phyloP scores from a whole-genome alignment of 2,797 vertebrate species.

The Bovichtus variegatus region DNA sequence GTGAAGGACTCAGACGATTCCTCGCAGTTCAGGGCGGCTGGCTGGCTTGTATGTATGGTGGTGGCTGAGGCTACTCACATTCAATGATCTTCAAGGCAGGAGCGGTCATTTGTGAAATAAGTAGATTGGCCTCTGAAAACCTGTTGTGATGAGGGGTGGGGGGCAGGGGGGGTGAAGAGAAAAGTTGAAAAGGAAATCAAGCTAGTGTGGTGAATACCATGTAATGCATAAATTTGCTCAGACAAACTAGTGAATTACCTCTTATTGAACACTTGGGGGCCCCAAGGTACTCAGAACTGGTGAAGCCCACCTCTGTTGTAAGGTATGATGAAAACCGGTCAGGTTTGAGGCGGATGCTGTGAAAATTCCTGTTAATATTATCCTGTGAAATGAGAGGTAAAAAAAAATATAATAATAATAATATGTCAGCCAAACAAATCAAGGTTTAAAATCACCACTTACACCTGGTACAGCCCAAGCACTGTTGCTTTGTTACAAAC shows the following conservation, averaged over 20 bases:
- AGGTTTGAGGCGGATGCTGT: conserved; percentile 90
- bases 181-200: neutral
- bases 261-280: conserved; percentile 87
- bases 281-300: conserved; percentile 90
- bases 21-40: conserved; percentile 57
- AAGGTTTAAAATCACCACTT: neutral
- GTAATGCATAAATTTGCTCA: neutral
- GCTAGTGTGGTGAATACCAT: neutral
- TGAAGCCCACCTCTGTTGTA: conserved; percentile 91
- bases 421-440: neutral
- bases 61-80: conserved; percentile 67
- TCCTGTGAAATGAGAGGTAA: conserved; percentile 81
- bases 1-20: conserved; percentile 37
- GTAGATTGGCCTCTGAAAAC: conserved; percentile 93
- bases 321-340: conserved; percentile 92
- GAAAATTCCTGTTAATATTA: conserved; percentile 88
- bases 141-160: conserved; percentile 68
- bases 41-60: conserved; percentile 47
- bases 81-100: conserved; percentile 70
- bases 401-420: too few species aligned
- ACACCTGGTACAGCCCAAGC: neutral
- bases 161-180: neutral
- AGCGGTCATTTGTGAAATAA: conserved; percentile 89
- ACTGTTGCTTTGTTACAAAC: neutral
- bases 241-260: conserved; percentile 80